Evolutionary conservation across 2,888 invertebrate genomes (phyloP), one percentile per base, ranked within the genome.

Genomic region (Blera fallax): DNA sequence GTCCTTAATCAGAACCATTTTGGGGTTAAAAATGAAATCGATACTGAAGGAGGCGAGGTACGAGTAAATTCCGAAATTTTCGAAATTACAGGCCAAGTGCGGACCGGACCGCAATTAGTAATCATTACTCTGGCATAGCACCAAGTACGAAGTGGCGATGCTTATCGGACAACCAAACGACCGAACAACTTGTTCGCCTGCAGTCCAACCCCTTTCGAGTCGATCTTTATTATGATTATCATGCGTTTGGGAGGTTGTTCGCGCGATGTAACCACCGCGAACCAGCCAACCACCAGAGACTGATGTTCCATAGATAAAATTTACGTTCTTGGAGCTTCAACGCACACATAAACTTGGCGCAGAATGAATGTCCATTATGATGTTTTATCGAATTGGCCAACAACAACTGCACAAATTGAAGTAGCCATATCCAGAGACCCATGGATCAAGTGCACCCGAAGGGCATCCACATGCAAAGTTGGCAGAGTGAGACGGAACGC

Each of bases 251-350:
- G 67, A 81, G 81, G 81, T 81, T 85, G 85, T 81, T 85, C 85
- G 81, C 72, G 85, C 85, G 58, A 81, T 81, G 85, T 77, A 67
- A 67, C 81, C 81, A 67, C 58, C 32, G 73, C 54, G 8, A 54
- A 27, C 60, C 54, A 24, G 34, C 70, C 52, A 45, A 62, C 69
- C 67, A 60, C 34, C 74, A 74, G 37, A 74, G 84, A 85, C 80
- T 80, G 85, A 85, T 85, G 70, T 54, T 14, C 85, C 85, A 85
- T 85, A 81, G 85, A 85, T 85, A 77, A 85, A 85, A 81, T 81
- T 85, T 85, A 85, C 76, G 81, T 85, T 77, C 67, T 60, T 34
- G 21, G 67, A 81, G 85, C 72, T 81, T 85, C 85, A 85, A 85
- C 85, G 85, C 85, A 76, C 81, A 72, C 81, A 85, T 85, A 85